phyloP scores from a whole-genome alignment of 2,888 invertebrate genomes.

The Odontocolon sp. region DNA sequence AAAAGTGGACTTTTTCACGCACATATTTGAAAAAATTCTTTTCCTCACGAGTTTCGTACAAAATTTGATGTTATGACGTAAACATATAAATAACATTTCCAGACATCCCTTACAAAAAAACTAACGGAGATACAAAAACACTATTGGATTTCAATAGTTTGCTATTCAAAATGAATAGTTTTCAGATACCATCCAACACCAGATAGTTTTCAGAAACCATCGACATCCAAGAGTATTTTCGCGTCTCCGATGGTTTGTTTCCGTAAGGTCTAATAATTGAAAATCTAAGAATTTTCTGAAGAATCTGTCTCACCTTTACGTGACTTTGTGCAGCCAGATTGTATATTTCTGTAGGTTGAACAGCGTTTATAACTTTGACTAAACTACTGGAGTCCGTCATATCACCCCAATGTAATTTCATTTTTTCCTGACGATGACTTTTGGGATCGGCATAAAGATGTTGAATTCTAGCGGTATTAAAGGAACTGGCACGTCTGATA shows the following conservation, averaged over 20 bases:
- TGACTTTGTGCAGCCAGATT: constrained; percentile 99
- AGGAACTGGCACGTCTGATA: constrained; percentile 95
- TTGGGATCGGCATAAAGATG: constrained; percentile 96
- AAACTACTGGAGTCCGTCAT: constrained; percentile 98
- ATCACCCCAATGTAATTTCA: constrained; percentile 99
- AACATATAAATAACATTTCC: no score
- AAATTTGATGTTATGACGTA: no score
- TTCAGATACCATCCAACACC: no score
- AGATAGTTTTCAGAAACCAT: no score
- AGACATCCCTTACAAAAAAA: no score
- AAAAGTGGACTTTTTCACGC: no score
- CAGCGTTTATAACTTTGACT: constrained; percentile 90
- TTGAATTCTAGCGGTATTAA: constrained; percentile 97
- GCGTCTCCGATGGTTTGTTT: not conserved
- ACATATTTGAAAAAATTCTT: no score
- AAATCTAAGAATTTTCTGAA: not conserved
- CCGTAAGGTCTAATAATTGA: not conserved
- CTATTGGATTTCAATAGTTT: no score
- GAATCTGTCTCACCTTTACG: constrained; percentile 88
- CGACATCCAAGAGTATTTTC: no score
- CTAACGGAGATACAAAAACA: no score
- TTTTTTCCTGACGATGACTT: constrained; percentile 92
- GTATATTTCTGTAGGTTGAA: constrained; percentile 96
- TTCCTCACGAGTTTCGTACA: no score
- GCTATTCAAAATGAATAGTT: no score